A percentile compares a stretch with the other conserved stretches of the same genome.
Evolutionary conservation across 2,113 vertebrate species (phyloP).

Genomic region (Leptocoma aspasia): DNA sequence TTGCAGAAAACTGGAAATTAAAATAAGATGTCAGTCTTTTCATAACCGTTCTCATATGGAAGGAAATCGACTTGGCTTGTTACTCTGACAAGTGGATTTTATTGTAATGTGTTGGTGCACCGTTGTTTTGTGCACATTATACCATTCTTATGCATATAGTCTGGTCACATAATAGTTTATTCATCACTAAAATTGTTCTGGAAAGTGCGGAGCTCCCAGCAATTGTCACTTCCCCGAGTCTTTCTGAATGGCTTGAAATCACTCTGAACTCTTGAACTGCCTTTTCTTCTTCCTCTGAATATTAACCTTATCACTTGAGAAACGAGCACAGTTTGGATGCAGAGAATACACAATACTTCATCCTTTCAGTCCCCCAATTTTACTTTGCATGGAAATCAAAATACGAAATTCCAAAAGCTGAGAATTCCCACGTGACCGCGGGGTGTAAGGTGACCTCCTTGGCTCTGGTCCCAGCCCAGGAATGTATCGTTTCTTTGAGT

Average conservation of each 20-base stretch:
- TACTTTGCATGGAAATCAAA: background rate
- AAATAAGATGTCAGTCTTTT: background rate
- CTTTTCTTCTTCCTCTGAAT: background rate
- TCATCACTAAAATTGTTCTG: background rate
- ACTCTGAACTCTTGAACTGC: slow-evolving; percentile 1
- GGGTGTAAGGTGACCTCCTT: slow-evolving; percentile 55
- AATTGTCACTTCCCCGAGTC: background rate
- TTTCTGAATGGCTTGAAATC: background rate
- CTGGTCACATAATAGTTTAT: background rate
- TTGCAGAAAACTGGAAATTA: background rate
- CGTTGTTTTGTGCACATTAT: background rate
- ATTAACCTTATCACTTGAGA: slow-evolving; percentile 2
- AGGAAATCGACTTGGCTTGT: background rate
- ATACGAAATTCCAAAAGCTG: background rate
- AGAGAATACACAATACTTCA: background rate
- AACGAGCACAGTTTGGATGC: background rate
- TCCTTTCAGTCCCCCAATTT: background rate
- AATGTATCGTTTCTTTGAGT: slow-evolving; percentile 60
- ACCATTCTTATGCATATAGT: background rate
- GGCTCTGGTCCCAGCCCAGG: slow-evolving; percentile 31
- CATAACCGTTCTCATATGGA: background rate
- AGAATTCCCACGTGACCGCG: background rate
- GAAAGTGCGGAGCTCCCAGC: background rate
- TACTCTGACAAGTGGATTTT: background rate
- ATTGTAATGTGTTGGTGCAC: background rate